phyloP scores from a whole-genome alignment of 2,113 vertebrate genomes.

The Eudorcas thomsonii region DNA sequence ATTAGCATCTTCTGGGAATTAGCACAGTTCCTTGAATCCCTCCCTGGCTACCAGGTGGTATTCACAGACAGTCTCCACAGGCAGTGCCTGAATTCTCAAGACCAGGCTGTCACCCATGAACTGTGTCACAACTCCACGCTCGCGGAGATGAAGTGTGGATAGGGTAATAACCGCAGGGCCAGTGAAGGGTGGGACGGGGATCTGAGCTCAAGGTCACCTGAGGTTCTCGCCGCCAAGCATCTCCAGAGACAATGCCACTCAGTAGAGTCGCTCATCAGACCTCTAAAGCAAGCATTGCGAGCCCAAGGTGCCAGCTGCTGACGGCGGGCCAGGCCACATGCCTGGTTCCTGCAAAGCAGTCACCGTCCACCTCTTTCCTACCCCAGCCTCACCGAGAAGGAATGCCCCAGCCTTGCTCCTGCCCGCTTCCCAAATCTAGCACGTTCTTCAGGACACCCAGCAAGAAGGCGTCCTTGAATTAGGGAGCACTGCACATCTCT shows the following conservation, averaged over 20 bases:
- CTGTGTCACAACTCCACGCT: rapidly evolving
- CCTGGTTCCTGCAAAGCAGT: neutral
- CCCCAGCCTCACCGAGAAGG: neutral
- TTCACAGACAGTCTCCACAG: neutral
- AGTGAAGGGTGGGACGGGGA: rapidly evolving
- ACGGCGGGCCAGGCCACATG: rapidly evolving
- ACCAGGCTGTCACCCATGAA: neutral
- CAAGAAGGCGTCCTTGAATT: neutral
- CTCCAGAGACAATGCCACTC: neutral
- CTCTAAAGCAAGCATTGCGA: rapidly evolving
- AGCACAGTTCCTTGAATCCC: neutral
- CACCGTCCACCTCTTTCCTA: neutral
- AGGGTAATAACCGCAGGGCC: rapidly evolving
- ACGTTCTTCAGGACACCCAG: no score
- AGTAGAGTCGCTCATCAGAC: neutral
- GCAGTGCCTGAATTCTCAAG: neutral
- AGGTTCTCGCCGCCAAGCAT: rapidly evolving
- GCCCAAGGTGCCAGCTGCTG: rapidly evolving
- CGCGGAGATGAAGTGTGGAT: rapidly evolving
- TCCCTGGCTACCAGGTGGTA: neutral
- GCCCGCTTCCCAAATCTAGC: neutral
- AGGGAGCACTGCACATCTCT: rapidly evolving
- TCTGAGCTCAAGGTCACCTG: no score
- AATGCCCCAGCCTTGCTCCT: no score
- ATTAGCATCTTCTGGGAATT: neutral